phyloP scores from a whole-genome alignment of 2,888 invertebrate genomes.

The Brenthis daphne region DNA sequence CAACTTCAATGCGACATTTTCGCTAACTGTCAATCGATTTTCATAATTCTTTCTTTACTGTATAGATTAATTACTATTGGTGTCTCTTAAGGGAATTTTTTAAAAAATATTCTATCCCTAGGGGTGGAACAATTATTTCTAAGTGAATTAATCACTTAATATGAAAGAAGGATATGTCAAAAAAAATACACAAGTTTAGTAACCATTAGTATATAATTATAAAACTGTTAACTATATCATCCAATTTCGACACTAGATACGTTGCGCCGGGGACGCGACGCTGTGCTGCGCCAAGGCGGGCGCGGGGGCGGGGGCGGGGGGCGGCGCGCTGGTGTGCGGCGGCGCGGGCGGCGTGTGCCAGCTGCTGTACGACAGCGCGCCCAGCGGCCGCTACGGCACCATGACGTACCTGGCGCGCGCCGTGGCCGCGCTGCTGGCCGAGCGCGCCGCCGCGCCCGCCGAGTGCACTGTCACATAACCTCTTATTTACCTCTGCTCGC shows the following conservation, averaged over 20 bases:
- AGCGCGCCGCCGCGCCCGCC: conserved; percentile 89
- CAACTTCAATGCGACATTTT: too few relatives aligned
- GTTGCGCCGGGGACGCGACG: conserved; percentile 94
- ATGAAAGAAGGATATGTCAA: too few relatives aligned
- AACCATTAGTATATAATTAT: too few relatives aligned
- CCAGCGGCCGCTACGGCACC: conserved; percentile 98
- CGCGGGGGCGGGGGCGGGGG: conserved; percentile 81
- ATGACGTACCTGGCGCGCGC: conserved; percentile 97
- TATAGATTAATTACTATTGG: too few relatives aligned
- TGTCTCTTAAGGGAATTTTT: too few relatives aligned
- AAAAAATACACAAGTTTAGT: too few relatives aligned
- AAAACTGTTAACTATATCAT: neutral
- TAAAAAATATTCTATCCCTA: too few relatives aligned
- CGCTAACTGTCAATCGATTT: too few relatives aligned
- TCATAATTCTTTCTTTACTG: too few relatives aligned
- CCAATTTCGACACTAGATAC: conserved; percentile 80
- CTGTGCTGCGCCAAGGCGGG: conserved; percentile 93
- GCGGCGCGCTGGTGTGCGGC: conserved; percentile 89
- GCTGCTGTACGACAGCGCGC: conserved; percentile 98
- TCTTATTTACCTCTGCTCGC: neutral
- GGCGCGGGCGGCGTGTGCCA: conserved; percentile 98
- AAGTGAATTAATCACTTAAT: too few relatives aligned
- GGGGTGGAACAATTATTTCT: too few relatives aligned
- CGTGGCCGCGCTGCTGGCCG: conserved; percentile 86
- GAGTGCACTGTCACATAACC: conserved; percentile 89